Conservation (phyloP, 2,888 invertebrate species). For the Rutpela maculata region DNA sequence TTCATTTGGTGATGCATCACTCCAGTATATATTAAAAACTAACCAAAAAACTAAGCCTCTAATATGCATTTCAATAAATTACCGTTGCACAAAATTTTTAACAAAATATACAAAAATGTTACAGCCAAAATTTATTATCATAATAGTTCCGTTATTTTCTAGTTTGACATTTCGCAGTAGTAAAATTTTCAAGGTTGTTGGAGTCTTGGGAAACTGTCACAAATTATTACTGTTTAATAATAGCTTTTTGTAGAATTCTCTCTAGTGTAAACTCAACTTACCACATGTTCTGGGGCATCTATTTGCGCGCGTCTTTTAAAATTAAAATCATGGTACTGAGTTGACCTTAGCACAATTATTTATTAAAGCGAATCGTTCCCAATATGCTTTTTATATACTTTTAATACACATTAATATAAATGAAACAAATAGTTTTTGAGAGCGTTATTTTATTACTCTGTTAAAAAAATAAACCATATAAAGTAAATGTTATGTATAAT, state of each 20-base stretch:
- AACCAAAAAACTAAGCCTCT: conserved; percentile 68
- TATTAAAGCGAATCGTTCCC: background rate
- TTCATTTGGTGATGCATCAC: conserved; percentile 59
- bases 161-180: conserved; percentile 69
- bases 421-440: background rate
- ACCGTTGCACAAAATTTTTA: conserved; percentile 47
- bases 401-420: background rate
- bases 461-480: conserved; percentile 19
- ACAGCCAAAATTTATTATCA: conserved; percentile 61
- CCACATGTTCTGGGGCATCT: conserved; percentile 45
- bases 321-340: background rate
- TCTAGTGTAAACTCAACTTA: conserved; percentile 45
- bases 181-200: conserved; percentile 57
- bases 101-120: conserved; percentile 52
- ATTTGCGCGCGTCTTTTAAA: conserved; percentile 39
- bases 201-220: conserved; percentile 38
- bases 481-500: background rate
- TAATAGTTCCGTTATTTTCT: conserved; percentile 66
- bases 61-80: conserved; percentile 47
- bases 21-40: conserved; percentile 67
- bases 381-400: background rate
- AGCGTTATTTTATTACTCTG: conserved; percentile 15
- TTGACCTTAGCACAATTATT: conserved; percentile 56
- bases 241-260: conserved; percentile 33
- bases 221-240: conserved; percentile 32